A percentile compares a stretch with the other conserved stretches of the same genome.
Conservation (phyloP, 2,797 vertebrate species). For the Aeoliscus strigatus region DNA sequence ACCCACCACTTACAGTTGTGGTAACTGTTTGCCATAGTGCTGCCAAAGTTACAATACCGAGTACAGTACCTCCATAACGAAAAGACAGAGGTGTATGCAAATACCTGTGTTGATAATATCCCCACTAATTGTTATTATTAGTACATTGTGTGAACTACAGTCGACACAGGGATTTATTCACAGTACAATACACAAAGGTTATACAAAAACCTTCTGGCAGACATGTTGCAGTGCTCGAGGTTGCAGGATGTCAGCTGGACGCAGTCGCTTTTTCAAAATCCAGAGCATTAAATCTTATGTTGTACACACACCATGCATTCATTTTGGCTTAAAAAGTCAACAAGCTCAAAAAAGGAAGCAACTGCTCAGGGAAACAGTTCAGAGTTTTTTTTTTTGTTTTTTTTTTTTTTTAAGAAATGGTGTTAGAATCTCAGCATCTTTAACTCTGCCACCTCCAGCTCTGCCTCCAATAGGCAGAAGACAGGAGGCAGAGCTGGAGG, state of each 20-base stretch:
- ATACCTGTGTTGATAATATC: slow-evolving; percentile 30
- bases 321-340: too few relatives aligned
- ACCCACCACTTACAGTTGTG: slow-evolving; percentile 36
- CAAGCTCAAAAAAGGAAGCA: too few relatives aligned
- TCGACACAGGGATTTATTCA: slow-evolving; percentile 18
- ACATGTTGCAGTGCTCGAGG: slow-evolving; percentile 2
- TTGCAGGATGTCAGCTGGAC: slow-evolving; percentile 9
- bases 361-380: too few relatives aligned
- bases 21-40: slow-evolving; percentile 45
- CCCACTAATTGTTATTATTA: slow-evolving; percentile 22
- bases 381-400: too few relatives aligned
- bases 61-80: slow-evolving; percentile 2
- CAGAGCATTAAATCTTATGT: too few relatives aligned
- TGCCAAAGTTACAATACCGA: slow-evolving; percentile 25
- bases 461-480: too few relatives aligned
- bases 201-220: slow-evolving; percentile 11
- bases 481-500: too few relatives aligned
- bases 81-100: slow-evolving; percentile 2
- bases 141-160: slow-evolving; percentile 7
- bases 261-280: slow-evolving; percentile 15
- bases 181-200: slow-evolving; percentile 11
- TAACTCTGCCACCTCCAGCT: too few relatives aligned
- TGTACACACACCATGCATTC: too few relatives aligned
- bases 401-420: too few relatives aligned
- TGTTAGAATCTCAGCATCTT: too few relatives aligned